Base-by-base conservation (phyloP, 2,797 vertebrate species). In the Alectoris magna region DNA sequence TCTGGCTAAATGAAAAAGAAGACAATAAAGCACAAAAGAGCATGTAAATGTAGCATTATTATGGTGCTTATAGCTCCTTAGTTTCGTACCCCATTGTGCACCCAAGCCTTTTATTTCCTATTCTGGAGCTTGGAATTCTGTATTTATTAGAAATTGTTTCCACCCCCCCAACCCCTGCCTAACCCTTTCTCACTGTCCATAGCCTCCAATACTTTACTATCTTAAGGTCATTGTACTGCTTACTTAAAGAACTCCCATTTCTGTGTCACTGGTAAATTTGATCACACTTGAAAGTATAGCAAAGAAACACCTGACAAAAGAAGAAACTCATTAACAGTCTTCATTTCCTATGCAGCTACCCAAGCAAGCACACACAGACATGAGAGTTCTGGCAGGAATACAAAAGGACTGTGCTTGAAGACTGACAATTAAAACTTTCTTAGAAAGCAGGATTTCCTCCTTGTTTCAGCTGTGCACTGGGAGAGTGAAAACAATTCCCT, bases 401-500 rank as follows among this genome's bases (percentile, higher is more conserved):
- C 86, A 96, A 95, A 96, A 89, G 70, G 94, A 77, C 70, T 71
- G 49, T 62, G 86, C 79, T 89, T 92, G 86, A 93, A 95, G 90
- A 94, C 69, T 96, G 91, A 93, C 94, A 96, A 95, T 94, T 95
- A 94, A 96, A 97, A 96, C 93, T 95, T 97, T 91, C 85, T 72
- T 73, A 79, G 60, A 81, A 94, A 88, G 63, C 73, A 80, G 60
- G 84, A 88, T 87, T 2, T 11, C 85, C 79, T 95, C 68, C 90
- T 92, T 95, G 85, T 94, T 91, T 94, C 68, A 90, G 64, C 73
- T 91, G 79, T 86, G 92, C 77, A 55, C 80, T 51, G 60, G 77
- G 85, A 86, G 92, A 90, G 48, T 39, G 79, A 84, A 92, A 95
- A 94, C 90, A 86, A 85, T 88, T 96, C 86, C 63, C 77, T 39